Evolutionary conservation across 2,113 vertebrate genomes (phyloP).

Genomic region (Vanacampus margaritifer): DNA sequence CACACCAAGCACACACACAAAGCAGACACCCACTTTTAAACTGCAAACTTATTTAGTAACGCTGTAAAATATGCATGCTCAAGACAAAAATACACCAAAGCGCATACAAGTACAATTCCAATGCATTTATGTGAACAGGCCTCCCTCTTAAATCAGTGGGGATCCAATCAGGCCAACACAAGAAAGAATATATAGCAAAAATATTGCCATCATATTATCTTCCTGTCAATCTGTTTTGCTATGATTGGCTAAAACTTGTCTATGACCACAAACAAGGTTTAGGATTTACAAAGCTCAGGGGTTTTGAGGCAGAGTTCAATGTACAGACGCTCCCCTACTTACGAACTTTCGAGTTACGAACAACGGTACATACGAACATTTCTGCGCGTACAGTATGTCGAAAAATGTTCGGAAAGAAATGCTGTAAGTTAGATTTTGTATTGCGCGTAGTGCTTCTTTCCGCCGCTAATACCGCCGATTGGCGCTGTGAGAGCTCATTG

Average conservation of each 20-base stretch:
- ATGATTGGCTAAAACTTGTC: background rate
- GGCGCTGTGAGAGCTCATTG: too few species aligned
- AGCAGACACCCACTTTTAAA: background rate
- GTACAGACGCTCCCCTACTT: too few species aligned
- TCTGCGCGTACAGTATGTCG: too few species aligned
- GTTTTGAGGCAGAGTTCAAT: background rate
- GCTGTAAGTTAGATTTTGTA: too few species aligned
- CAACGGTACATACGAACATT: too few species aligned
- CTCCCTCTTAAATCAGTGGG: constrained; percentile 18
- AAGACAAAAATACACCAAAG: constrained; percentile 43
- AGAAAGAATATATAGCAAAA: background rate
- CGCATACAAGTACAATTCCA: constrained; percentile 19
- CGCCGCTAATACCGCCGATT: too few species aligned
- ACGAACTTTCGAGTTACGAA: too few species aligned
- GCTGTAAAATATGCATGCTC: constrained; percentile 11
- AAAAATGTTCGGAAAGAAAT: too few species aligned
- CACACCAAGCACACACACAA: too few species aligned
- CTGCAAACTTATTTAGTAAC: constrained; percentile 9
- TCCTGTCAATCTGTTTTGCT: background rate
- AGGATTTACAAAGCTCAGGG: constrained; percentile 2
- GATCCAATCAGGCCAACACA: constrained; percentile 21
- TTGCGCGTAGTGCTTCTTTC: too few species aligned
- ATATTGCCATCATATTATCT: background rate
- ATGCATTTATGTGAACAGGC: constrained; percentile 40
- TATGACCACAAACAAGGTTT: background rate